phyloP scores from a whole-genome alignment of 2,888 invertebrate genomes.

The Boloria euphrosyne region DNA sequence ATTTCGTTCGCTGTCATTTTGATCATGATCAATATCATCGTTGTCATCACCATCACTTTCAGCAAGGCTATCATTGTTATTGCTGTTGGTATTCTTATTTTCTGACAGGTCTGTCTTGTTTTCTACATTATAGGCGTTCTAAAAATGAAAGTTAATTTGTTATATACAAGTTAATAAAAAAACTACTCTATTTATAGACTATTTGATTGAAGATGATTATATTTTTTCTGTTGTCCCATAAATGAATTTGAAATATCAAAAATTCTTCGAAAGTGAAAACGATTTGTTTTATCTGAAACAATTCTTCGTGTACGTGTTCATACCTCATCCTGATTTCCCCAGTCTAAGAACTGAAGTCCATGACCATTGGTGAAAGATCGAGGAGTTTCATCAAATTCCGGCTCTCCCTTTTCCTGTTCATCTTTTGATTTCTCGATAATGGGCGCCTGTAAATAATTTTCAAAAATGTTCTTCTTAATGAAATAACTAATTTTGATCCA shows the following conservation, averaged over 20 bases:
- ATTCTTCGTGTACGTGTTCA: background rate
- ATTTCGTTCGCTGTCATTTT: background rate
- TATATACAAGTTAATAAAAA: background rate
- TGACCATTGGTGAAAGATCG: slow-evolving; percentile 38
- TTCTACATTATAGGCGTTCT: slow-evolving; percentile 1
- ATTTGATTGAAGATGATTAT: too few relatives aligned
- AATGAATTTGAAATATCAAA: too few relatives aligned
- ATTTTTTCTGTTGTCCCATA: too few relatives aligned
- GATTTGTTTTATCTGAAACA: too few relatives aligned
- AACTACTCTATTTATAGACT: background rate
- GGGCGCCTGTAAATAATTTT: background rate
- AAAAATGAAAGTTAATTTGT: background rate
- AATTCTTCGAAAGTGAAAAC: too few relatives aligned
- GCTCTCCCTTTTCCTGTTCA: background rate
- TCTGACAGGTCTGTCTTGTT: background rate
- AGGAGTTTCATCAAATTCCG: slow-evolving; percentile 23
- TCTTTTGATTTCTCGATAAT: background rate
- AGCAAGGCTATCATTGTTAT: background rate
- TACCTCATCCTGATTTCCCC: slow-evolving; percentile 14
- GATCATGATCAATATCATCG: background rate
- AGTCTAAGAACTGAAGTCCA: slow-evolving; percentile 31
- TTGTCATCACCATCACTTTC: background rate
- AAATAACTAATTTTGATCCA: too few relatives aligned
- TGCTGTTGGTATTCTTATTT: background rate
- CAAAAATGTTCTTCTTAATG: too few relatives aligned